Base-by-base conservation (phyloP, 2,888 invertebrate genomes). In the Drosophila sordidula region DNA sequence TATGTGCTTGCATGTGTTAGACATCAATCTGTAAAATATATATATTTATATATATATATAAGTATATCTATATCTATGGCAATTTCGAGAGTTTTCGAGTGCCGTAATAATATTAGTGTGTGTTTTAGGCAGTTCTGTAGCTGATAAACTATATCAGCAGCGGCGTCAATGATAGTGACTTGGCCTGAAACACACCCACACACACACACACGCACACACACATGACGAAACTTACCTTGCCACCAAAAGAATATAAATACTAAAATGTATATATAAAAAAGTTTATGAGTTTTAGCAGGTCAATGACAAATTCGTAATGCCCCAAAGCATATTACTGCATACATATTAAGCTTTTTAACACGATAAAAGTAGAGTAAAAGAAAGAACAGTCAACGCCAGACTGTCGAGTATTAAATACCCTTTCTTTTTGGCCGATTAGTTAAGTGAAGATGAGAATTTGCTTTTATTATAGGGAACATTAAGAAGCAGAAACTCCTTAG, bases 241-340 rank as follows among this genome's bases (percentile, higher is more conserved):
- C 38, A 41, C 65, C 45, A 58, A 73, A 73, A 59, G 58, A 42
- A 78, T 78, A 70, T 51, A 70, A 67, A 71, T 59, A 69, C 22
- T 57, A 51, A 32, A 50, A 44, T 34, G 11, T 34, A 11, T 32
- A 12, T 32, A 32, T 0, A 32, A 4, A 49, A 63, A 70, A 32
- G 39, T 63, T 70, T 65, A 46, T 59, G 62, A 49, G 56, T 70
- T 76, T 80, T 80, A 80, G 22, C 72, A 42, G 83, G 83, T 83
- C 83, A 83, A 87, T 84, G 87, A 84, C 89, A 89, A 87, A 87
- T 71, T 71, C 65, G 61, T 54, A 46, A 46, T 69, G 54, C 54
- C 61, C 45, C 69, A 55, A 47, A 55, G 38, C 67, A 65, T 22
- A 56, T 47, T 59, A 25, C 47, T 38, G 42, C 67, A 59, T 54